phyloP scores from a whole-genome alignment of 2,888 invertebrate species.

The Cheilosia scutellata region DNA sequence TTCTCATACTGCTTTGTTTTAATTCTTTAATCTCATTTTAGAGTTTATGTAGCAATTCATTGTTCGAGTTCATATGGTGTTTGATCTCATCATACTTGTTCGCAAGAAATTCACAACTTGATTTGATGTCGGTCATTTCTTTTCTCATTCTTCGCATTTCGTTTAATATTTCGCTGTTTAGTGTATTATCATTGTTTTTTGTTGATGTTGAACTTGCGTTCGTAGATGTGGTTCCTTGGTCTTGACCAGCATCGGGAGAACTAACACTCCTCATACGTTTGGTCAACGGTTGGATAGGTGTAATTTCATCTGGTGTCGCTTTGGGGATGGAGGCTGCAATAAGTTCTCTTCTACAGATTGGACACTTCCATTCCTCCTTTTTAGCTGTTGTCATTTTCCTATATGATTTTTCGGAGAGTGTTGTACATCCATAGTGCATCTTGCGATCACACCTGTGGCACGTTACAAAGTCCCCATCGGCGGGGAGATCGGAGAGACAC shows the following conservation, averaged over 20 bases:
- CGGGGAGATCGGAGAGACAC: too few relatives aligned
- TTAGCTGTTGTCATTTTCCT: too few relatives aligned
- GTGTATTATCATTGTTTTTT: not conserved
- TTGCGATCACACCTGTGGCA: too few relatives aligned
- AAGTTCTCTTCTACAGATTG: too few relatives aligned
- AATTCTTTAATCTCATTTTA: conserved; percentile 21
- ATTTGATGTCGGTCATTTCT: conserved; percentile 21
- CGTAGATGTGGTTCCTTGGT: not conserved
- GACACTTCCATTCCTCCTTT: too few relatives aligned
- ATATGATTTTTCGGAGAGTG: too few relatives aligned
- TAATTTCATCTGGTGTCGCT: not conserved
- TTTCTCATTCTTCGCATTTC: conserved; percentile 12
- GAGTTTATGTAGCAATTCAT: conserved; percentile 15
- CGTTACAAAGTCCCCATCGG: too few relatives aligned
- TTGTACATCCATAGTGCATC: too few relatives aligned
- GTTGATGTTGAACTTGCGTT: not conserved
- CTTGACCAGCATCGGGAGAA: not conserved
- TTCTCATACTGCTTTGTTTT: conserved; percentile 12
- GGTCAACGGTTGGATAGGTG: not conserved
- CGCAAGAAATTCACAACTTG: conserved; percentile 20
- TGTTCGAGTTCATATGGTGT: conserved; percentile 22
- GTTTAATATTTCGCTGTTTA: not conserved
- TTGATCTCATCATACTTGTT: conserved; percentile 24
- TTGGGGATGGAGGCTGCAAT: not conserved
- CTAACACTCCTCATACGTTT: conserved; percentile 2